phyloP scores from a whole-genome alignment of 2,113 vertebrate species.

The Antigone vipio region DNA sequence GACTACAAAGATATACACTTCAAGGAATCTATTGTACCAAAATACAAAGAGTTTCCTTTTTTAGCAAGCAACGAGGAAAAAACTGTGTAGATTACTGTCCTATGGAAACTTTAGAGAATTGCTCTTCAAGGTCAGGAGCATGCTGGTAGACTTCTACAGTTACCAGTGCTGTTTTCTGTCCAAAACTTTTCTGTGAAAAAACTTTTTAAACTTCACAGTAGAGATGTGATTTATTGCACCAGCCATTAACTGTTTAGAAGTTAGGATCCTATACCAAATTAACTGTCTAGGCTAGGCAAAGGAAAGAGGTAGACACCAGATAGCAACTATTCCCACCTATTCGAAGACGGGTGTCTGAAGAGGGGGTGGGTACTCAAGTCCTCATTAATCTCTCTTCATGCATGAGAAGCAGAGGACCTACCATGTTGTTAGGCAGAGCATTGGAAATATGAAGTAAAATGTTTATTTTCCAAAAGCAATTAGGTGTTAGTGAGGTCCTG shows the following conservation, averaged over 20 bases:
- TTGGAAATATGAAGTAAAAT: conserved; percentile 47
- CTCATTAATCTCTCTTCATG: neutral
- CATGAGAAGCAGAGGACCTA: neutral
- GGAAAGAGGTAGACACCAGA: neutral
- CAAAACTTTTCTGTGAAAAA: neutral
- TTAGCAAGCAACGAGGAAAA: neutral
- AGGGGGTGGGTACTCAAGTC: neutral
- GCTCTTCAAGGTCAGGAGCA: neutral
- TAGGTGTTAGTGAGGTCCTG: conserved; percentile 22
- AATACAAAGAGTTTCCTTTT: neutral
- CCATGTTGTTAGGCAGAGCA: neutral
- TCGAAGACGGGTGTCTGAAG: neutral
- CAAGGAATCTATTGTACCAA: neutral
- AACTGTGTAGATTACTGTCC: neutral
- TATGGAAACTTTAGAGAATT: neutral
- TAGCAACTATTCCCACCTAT: neutral
- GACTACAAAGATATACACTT: neutral
- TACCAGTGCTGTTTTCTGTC: neutral
- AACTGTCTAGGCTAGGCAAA: neutral
- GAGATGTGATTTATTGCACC: neutral
- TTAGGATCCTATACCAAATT: neutral
- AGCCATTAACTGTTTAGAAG: neutral
- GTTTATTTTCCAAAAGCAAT: conserved; percentile 47
- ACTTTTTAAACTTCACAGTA: neutral
- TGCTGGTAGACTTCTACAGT: neutral